phyloP scores from a whole-genome alignment of 1,140 invertebrate species.

The Hylaeus volcanicus region DNA sequence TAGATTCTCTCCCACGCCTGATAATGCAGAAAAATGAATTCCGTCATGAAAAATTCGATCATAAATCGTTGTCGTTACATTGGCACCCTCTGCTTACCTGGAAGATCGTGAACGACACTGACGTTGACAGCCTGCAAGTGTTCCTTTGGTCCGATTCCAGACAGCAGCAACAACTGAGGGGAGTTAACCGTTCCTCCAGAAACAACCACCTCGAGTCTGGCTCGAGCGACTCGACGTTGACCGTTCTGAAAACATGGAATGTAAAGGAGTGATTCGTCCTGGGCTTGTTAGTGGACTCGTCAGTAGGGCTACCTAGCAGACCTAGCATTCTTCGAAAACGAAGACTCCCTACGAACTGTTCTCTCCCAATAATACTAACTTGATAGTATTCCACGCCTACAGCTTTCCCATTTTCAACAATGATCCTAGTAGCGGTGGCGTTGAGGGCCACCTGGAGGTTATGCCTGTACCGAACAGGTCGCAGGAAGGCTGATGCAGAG shows the following conservation, averaged over 20 bases:
- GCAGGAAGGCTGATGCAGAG: slow-evolving; percentile 85
- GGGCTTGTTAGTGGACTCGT: no score
- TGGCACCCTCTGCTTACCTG: slow-evolving; percentile 54
- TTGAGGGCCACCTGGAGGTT: slow-evolving; percentile 89
- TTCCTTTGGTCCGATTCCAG: slow-evolving; percentile 86
- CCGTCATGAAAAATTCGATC: slow-evolving; percentile 9
- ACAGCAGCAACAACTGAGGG: slow-evolving; percentile 85
- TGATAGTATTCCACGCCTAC: slow-evolving; percentile 83
- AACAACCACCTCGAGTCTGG: slow-evolving; percentile 79
- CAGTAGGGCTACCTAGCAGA: no score
- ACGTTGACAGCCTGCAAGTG: slow-evolving; percentile 80
- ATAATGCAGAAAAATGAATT: not conserved
- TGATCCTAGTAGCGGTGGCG: slow-evolving; percentile 84
- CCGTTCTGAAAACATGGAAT: slow-evolving; percentile 55
- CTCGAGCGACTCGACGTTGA: slow-evolving; percentile 62
- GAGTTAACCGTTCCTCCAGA: slow-evolving; percentile 84
- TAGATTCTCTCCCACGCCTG: slow-evolving; percentile 88
- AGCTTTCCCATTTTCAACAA: slow-evolving; percentile 82
- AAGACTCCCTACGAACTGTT: no score
- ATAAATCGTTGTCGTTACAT: no score
- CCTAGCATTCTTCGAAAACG: no score
- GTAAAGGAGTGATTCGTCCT: no score
- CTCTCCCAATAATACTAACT: slow-evolving; percentile 59
- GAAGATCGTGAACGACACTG: slow-evolving; percentile 83
- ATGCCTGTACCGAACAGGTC: slow-evolving; percentile 81